Base-by-base conservation (phyloP, 2,888 invertebrate genomes). In the Phytoseiulus persimilis region DNA sequence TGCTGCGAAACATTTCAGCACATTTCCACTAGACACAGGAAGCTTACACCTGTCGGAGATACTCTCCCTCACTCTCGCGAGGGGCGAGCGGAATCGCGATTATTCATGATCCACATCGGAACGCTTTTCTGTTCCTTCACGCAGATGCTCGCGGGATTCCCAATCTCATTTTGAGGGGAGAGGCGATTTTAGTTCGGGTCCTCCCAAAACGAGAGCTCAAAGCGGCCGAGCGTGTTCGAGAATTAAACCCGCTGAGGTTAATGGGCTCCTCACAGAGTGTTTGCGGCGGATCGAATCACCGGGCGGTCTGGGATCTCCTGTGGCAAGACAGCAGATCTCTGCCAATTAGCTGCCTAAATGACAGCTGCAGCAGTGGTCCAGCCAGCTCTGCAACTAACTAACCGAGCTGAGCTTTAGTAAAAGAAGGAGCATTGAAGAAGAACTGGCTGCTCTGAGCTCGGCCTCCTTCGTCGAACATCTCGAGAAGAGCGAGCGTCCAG, bases 281-380 rank as follows among this genome's bases (percentile, higher is more conserved):
- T 65, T 65, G 65, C 65, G 65, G 65, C 28, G 65, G 65, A 65
- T 65, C 28, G 65, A 23, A 65, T 28, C 65, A n/a, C 28, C 28
- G 32, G 18, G 2, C 33, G 32, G 84, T 84, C 84, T 31, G 2
- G 32, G 84, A 32, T 32, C 33, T 84, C 23, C 84, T 84, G 84
- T 84, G 84, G 84, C 32, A 84, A 33, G 87, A 87, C 87, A 33
- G 87, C 87, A 32, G 39, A 87, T 87, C 87, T 87, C 39, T 33
- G 87, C 87, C 87, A 87, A 87, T 87, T 87, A 87, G 87, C 33
- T 45, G 87, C n/a, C 87, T 87, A 87, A 87, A 87, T 87, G 87
- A 87, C 87, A 87, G 45, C 87, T 65, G 65, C 65, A 65, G 65
- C 65, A 65, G 65, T 23, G 9, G 39, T 39, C 39, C 39, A 39